A percentile compares a stretch with the other conserved stretches of the same genome.
Conservation (phyloP, 2,113 vertebrate species). For the rat (Rattus norvegicus) region DNA sequence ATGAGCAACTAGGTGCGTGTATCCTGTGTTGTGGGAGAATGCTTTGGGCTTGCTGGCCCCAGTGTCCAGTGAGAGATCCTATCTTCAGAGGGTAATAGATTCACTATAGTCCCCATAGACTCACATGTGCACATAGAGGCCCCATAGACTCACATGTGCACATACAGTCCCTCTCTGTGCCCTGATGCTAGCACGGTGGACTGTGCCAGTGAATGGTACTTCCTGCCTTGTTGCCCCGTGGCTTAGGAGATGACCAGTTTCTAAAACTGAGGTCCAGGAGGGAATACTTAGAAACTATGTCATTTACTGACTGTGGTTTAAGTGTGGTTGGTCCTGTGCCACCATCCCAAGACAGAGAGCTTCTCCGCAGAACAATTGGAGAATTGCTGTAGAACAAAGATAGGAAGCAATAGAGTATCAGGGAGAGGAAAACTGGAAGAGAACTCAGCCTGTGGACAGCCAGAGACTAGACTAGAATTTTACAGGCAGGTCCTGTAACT, state of each 20-base stretch:
- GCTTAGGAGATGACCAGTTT: neutral
- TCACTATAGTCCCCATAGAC: neutral
- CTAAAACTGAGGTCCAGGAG: slow-evolving; percentile 32
- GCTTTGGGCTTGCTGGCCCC: neutral
- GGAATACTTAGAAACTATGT: slow-evolving; percentile 31
- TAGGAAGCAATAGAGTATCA: neutral
- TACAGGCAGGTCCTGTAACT: neutral
- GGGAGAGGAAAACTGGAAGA: neutral
- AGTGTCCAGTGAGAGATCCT: neutral
- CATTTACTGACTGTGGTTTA: neutral
- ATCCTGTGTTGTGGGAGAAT: neutral
- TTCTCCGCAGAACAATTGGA: neutral
- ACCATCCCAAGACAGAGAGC: neutral
- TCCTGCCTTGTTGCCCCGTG: neutral
- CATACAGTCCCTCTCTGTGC: neutral
- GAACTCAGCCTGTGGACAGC: neutral
- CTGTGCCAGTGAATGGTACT: neutral
- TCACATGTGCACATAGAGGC: neutral
- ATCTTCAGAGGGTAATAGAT: neutral
- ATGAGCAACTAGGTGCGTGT: neutral
- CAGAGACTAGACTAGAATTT: neutral
- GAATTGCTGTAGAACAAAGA: slow-evolving; percentile 18
- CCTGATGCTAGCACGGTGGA: neutral
- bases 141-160: neutral
- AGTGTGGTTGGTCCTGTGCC: neutral